Base-by-base conservation (phyloP, 2,888 invertebrate species). In the Metacarcinus magister region DNA sequence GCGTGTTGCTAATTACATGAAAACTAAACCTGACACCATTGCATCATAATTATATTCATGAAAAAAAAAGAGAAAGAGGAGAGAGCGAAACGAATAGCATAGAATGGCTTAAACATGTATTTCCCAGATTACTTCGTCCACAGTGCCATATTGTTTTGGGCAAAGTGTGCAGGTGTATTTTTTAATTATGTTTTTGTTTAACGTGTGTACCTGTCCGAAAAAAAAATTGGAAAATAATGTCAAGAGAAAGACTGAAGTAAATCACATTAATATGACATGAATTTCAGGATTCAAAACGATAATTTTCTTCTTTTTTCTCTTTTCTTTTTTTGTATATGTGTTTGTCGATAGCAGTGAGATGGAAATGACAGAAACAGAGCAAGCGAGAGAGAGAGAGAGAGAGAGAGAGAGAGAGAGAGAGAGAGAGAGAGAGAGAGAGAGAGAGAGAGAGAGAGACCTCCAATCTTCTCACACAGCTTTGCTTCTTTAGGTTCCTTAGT, bases 371-470 rank as follows among this genome's bases (percentile, higher is more conserved):
- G n/a, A n/a, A n/a, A n/a, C n/a, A n/a, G n/a, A n/a, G n/a, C n/a
- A n/a, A 16, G 60, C 2, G 60, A 60, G 60, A 60, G 67, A 67
- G 67, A 67, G 67, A 67, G 67, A 67, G 67, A 67, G 67, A 67
- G 67, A 67, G 67, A 67, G 67, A 67, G 67, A 67, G 67, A 67
- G 67, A 67, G 67, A 67, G 67, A 67, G 67, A 67, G 67, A 67
- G 67, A 67, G 67, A 67, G 67, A 67, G 67, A 67, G 67, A 67
- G 67, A 67, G 67, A 67, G 67, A 67, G 67, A 67, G 67, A 67
- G 67, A 67, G 67, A 67, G 67, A 67, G 67, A 67, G 67, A 67
- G 67, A 67, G 67, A 67, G 67, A 67, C 23, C 19, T 10, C 4
- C 16, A 67, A 67, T 23, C 23, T n/a, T 67, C 67, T 23, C 19